These are phyloP conservation scores for Mercenaria mercenaria DNA, from an alignment of 1,140 invertebrate species.

Conservation along the genomic window DNA sequence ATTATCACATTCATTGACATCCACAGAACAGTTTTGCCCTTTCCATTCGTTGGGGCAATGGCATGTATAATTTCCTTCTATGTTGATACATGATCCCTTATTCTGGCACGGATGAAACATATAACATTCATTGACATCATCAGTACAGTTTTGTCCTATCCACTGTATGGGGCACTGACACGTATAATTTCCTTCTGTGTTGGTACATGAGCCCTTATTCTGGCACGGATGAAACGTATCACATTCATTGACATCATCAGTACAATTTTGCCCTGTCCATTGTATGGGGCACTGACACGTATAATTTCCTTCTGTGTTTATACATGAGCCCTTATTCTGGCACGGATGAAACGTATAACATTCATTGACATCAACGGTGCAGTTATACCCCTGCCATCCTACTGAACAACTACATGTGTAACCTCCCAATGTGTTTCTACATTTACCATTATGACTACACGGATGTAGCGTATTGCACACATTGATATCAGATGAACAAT, in stretches of 20 bases:
- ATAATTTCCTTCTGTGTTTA: slow-evolving; percentile 24
- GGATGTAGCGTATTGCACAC: not conserved
- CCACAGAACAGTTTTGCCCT: not conserved
- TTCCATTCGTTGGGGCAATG: not conserved
- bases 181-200: not conserved
- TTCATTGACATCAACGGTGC: not conserved
- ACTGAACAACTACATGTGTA: not conserved
- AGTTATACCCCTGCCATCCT: not conserved
- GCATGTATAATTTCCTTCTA: slow-evolving; percentile 24
- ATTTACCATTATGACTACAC: not conserved
- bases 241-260: slow-evolving; percentile 38
- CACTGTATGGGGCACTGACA: not conserved
- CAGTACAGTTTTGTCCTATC: not conserved
- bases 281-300: slow-evolving; percentile 48
- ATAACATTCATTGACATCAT: not conserved
- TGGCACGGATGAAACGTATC: not conserved
- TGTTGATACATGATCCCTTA: not conserved
- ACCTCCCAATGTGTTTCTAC: not conserved
- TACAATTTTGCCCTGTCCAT: slow-evolving; percentile 50
- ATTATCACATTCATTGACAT: slow-evolving; percentile 12
- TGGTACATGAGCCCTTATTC: not conserved
- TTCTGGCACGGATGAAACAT: not conserved
- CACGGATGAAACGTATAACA: not conserved
- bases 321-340: not conserved
- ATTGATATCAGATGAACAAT: slow-evolving; percentile 44